Evolutionary conservation across 1,140 invertebrate genomes (phyloP).

Genomic region (Andricus grossulariae): DNA sequence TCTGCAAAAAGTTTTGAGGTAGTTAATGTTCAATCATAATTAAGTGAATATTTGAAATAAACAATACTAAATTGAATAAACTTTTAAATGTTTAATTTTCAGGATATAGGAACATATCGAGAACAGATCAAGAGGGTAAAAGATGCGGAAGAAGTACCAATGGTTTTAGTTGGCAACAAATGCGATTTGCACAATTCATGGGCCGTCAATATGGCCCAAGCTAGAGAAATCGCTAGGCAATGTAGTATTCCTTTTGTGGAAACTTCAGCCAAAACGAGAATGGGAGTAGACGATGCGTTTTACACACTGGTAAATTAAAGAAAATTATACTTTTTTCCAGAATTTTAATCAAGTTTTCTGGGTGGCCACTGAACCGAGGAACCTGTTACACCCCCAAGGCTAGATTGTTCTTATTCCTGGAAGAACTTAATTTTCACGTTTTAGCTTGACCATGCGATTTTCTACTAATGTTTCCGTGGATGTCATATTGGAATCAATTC

Average conservation of each 20-base stretch:
- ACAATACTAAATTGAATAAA: conserved; percentile 8
- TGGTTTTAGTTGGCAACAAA: conserved; percentile 99
- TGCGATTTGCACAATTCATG: conserved; percentile 93
- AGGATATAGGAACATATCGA: conserved; percentile 93
- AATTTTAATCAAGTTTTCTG: too few relatives aligned
- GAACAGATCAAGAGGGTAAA: conserved; percentile 99
- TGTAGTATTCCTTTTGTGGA: conserved; percentile 99
- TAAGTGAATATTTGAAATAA: background rate
- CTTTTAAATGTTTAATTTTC: conserved; percentile 33
- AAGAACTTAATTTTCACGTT: too few relatives aligned
- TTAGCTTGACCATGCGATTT: too few relatives aligned
- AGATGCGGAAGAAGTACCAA: conserved; percentile 99
- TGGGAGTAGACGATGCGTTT: conserved; percentile 99
- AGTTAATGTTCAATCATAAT: conserved; percentile 38
- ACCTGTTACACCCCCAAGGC: too few relatives aligned
- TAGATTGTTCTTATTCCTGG: too few relatives aligned
- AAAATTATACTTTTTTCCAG: background rate
- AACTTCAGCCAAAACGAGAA: conserved; percentile 98
- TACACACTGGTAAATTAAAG: conserved; percentile 90
- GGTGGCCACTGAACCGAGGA: too few relatives aligned
- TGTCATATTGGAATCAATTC: too few relatives aligned
- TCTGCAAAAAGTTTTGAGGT: conserved; percentile 99
- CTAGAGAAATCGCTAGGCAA: conserved; percentile 93
- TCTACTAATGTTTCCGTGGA: too few relatives aligned
- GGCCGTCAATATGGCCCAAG: conserved; percentile 91